Evolutionary conservation across 2,797 vertebrate genomes (phyloP), one percentile per base, ranked within the genome.

Genomic region (Lepus townsendii): DNA sequence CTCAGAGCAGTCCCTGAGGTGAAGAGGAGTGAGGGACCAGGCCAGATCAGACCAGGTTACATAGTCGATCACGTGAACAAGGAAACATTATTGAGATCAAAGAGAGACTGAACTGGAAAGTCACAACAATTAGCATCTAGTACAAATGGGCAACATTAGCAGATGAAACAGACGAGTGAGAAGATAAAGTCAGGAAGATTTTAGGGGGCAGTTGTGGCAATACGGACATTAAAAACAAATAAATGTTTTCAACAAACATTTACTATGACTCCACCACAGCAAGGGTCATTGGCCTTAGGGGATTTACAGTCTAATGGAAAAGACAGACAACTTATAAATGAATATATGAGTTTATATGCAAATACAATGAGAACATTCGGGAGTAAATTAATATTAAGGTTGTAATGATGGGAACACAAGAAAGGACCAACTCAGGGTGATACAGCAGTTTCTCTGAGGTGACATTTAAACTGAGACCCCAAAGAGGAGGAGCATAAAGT

Each of bases 81-180:
- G 20, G 42, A 83, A 75, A 79, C 0, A 12, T 47, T 8, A 47
- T 47, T 47, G 42, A 47, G 42, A 47, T 1, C 7, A 47, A 47
- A 47, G 42, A 47, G 8, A 47, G 42, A 47, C 8, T 1, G 9
- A 50, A 65, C 6, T 76, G 12, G 11, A 30, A 78, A 76, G n/a
- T 65, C 54, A 66, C 66, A 1, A 19, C 65, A 66, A 47, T 14
- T 57, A 35, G 38, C 50, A 27, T 54, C 32, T 50, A 62, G 30
- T 92, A 87, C 19, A 92, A 73, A 27, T 75, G 42, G 50, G 4
- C 38, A 95, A 50, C 6, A 69, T 63, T 79, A 73, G 10, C 16
- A 90, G 24, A 79, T 20, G 38, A 94, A 94, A 68, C 26, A 75
- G 12, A 82, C 4, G 82, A 80, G 50, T 63, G 47, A 95, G 38